Evolutionary conservation across 2,888 invertebrate species (phyloP), one percentile per base, ranked within the genome.

Genomic region (Branchinecta sandiegonensis): DNA sequence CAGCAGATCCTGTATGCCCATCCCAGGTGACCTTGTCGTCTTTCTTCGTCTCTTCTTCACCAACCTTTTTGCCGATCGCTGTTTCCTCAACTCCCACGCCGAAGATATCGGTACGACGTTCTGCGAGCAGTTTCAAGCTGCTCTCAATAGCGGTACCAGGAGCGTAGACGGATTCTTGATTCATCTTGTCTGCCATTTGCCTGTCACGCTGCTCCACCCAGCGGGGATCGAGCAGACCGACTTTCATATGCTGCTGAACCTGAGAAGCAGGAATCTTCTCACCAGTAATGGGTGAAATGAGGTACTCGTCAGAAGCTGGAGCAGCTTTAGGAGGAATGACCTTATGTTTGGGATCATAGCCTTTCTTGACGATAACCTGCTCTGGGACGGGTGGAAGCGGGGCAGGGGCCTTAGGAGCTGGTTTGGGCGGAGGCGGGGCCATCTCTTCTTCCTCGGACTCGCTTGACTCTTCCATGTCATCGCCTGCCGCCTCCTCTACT

Each of bases 101-200:
- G 81, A 99, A 99, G 79, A 99, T 99, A 83, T 99, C 99, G 1
- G 99, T 97, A 87, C 99, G 94, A 73, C 99, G 85, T 78, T 99
- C 97, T 0, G 99, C 99, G 75, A 99, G 82, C 77, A 92, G 88
- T 77, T 94, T 94, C 76, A 99, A 85, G 76, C 91, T 94, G 63
- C 91, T 91, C 76, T 95, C 94, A 75, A 99, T 95, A n/a, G 94
- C 92, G 46, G 91, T 86, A 67, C 84, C 86, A 67, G 84, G 84
- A 1, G 87, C 87, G 74, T 85, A 88, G 0, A 90, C 89, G 4
- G 87, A 89, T 75, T 93, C 92, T 75, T 95, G 90, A 73, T 94
- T 93, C 73, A 90, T 84, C 77, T 94, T 91, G 75, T 97, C 96
- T 65, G 90, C 86, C n/a, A 91, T 85, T 73, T 91, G 89, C 72